Evolutionary conservation across 2,888 invertebrate genomes (phyloP).

Genomic region (Holacanthella duospinosa): DNA sequence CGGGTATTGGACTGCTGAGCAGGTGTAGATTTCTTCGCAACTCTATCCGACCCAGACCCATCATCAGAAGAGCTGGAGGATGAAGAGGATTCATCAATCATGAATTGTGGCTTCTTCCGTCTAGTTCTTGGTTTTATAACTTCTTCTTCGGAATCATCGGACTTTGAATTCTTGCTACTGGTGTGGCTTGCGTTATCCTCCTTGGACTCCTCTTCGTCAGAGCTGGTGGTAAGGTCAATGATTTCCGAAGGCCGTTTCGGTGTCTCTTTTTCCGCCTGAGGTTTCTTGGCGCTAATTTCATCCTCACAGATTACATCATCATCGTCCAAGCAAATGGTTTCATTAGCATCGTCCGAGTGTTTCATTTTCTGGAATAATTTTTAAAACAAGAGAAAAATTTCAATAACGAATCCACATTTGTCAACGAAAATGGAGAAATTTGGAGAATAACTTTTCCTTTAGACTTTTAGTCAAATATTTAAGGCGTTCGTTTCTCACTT

Average conservation of each 20-base stretch:
- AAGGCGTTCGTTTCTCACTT: too few relatives aligned
- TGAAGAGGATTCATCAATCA: not conserved
- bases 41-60: too few relatives aligned
- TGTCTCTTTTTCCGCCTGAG: not conserved
- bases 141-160: not conserved
- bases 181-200: not conserved
- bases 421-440: too few relatives aligned
- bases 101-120: not conserved
- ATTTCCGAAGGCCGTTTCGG: not conserved
- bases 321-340: constrained; percentile 15
- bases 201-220: not conserved
- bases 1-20: not conserved
- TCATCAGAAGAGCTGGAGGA: not conserved
- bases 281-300: not conserved
- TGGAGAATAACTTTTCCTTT: too few relatives aligned
- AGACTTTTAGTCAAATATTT: too few relatives aligned
- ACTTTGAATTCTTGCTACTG: not conserved
- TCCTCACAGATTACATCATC: constrained; percentile 2
- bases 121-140: not conserved
- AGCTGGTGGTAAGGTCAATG: constrained; percentile 1
- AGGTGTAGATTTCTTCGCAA: not conserved
- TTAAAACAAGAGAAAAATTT: too few relatives aligned
- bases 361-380: constrained; percentile 5
- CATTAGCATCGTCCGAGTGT: constrained; percentile 5
- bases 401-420: too few relatives aligned